A percentile compares a stretch with the other conserved stretches of the same genome.
Conservation (phyloP, 1,140 invertebrate genomes). For the Drosophila jambulina region DNA sequence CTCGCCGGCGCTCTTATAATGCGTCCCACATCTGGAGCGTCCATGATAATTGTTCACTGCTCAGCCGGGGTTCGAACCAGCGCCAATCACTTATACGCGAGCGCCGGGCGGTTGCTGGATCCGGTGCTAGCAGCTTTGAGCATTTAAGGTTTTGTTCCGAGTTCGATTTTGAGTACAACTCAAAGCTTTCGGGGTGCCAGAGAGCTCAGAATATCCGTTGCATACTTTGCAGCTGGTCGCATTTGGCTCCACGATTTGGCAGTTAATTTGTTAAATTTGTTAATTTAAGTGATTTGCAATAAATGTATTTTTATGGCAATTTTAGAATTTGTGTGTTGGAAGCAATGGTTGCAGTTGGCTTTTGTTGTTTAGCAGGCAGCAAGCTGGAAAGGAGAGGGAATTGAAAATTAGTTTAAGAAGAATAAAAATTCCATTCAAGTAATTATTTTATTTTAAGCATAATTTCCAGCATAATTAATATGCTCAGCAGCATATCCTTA, state of each 20-base stretch:
- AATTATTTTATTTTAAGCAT: not conserved
- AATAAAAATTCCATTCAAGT: not conserved
- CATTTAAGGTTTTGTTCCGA: slow-evolving; percentile 36
- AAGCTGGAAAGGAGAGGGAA: slow-evolving; percentile 35
- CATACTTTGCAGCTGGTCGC: slow-evolving; percentile 37
- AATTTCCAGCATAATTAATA: not conserved
- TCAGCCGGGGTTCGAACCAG: slow-evolving; percentile 32
- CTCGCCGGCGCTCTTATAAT: slow-evolving; percentile 79
- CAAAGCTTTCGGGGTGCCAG: slow-evolving; percentile 13
- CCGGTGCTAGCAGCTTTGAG: slow-evolving; percentile 38
- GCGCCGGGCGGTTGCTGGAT: slow-evolving; percentile 23
- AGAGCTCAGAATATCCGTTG: slow-evolving; percentile 36
- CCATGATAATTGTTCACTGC: slow-evolving; percentile 57
- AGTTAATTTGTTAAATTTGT: slow-evolving; percentile 23
- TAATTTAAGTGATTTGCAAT: not conserved
- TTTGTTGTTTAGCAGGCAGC: slow-evolving; percentile 12
- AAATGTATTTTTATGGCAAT: slow-evolving; percentile 47
- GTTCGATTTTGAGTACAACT: slow-evolving; percentile 16
- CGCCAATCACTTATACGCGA: slow-evolving; percentile 47
- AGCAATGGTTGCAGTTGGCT: slow-evolving; percentile 56
- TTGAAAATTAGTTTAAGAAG: not conserved
- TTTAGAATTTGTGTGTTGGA: slow-evolving; percentile 32
- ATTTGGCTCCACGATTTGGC: slow-evolving; percentile 36
- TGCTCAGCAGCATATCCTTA: not conserved
- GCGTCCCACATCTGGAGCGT: slow-evolving; percentile 71